phyloP scores from a whole-genome alignment of 2,888 invertebrate species.

The Creontiades dilutus region DNA sequence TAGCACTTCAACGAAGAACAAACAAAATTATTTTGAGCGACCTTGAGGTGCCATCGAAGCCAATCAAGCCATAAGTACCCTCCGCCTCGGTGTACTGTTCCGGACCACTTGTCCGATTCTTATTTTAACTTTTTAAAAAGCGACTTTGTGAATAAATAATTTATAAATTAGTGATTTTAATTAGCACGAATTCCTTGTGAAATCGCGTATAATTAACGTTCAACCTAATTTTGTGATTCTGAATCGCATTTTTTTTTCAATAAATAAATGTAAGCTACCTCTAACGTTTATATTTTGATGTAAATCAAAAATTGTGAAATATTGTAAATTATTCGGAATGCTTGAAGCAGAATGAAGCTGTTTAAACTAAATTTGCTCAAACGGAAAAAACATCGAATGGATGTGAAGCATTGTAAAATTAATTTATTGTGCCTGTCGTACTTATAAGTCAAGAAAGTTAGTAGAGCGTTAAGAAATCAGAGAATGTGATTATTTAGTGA shows the following conservation, averaged over 20 bases:
- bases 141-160: background rate
- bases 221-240: background rate
- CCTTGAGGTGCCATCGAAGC: constrained; percentile 25
- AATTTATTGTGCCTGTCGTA: background rate
- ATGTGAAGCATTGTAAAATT: constrained; percentile 15
- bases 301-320: background rate
- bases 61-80: constrained; percentile 38
- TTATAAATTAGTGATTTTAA: background rate
- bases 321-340: background rate
- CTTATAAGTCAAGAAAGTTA: background rate
- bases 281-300: background rate
- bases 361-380: constrained; percentile 28
- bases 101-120: background rate
- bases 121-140: background rate
- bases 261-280: background rate
- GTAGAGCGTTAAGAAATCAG: background rate
- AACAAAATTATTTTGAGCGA: background rate
- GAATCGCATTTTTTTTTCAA: background rate
- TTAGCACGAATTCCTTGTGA: background rate
- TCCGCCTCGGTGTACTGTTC: background rate
- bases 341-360: background rate
- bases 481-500: constrained; percentile 21
- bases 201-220: background rate
- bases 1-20: no score
- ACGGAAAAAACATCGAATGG: background rate